Evolutionary conservation across 2,113 vertebrate species (phyloP), one percentile per base, ranked within the genome.

Genomic region (Setophaga petechia): DNA sequence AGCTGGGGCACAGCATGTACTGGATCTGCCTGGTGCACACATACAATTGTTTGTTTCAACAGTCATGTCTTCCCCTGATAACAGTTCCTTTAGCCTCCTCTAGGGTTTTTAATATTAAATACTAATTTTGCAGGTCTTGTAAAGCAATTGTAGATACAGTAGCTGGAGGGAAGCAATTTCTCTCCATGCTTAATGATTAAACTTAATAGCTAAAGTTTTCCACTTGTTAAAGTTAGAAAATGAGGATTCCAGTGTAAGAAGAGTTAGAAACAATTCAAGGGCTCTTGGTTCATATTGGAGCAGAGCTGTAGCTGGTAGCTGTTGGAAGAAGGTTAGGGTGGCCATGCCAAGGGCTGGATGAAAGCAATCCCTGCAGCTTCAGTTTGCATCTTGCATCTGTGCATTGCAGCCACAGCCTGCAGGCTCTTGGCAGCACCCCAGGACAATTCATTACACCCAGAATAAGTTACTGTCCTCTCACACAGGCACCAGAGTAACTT

Each of bases 401-500:
- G 87, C 39, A 1, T 58, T 96, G 94, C 75, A 94, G 82, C 87
- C 63, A 9, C 33, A 67, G 92, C 39, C 75, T 95, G 92, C 93
- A 74, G 84, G 82, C 52, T 71, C 78, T 92, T 95, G 92, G 95
- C 92, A 95, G 82, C 47, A 28, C 33, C 72, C 89, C 95, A 94
- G 43, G 57, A 46, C 83, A 63, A 92, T 96, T 95, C 94, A 93
- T 92, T 78, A 84, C 76, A 65, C 55, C 47, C 86, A 93, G 92
- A 96, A 94, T 93, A 83, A 90, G 79, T 91, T 43, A 93, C 90
- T 96, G 95, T 93, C 79, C 57, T 86, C 84, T 93, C 90, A 77
- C 4, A 4, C 76, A 67, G 79, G 84, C 86, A 71, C 37, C 72
- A 44, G 62, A 65, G 85, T 41, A 31, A 30, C 94, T 95, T 96